Evolutionary conservation across 2,797 vertebrate species (phyloP).

Genomic region (Potorous gilbertii): DNA sequence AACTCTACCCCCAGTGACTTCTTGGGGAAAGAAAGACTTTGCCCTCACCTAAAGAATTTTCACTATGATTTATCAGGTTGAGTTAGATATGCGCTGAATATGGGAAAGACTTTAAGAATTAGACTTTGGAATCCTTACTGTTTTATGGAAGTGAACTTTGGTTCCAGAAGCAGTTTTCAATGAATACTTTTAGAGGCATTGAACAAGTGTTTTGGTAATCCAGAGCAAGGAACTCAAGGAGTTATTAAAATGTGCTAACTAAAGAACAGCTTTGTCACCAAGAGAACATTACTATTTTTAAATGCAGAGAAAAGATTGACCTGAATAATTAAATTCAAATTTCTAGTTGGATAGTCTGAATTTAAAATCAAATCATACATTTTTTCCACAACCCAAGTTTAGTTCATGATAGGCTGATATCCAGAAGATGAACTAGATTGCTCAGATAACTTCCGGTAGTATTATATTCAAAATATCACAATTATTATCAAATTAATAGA

Average conservation of each 20-base stretch:
- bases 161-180: not conserved
- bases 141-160: not conserved
- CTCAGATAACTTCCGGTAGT: not conserved
- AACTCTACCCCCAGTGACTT: not conserved
- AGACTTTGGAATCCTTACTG: not conserved
- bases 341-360: not conserved
- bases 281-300: not conserved
- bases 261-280: not conserved
- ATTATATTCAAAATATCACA: not conserved
- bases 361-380: not conserved
- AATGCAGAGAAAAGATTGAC: not conserved
- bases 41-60: not conserved
- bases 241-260: not conserved
- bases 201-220: not conserved
- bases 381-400: not conserved
- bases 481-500: not conserved
- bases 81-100: not conserved
- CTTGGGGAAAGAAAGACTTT: not conserved
- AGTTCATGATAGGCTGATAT: not conserved
- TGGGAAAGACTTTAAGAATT: not conserved
- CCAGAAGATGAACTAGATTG: not conserved
- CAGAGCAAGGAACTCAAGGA: not conserved
- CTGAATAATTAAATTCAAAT: conserved; percentile 1
- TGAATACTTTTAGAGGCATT: not conserved
- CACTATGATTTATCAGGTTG: not conserved